Evolutionary conservation across 2,888 invertebrate species (phyloP), one percentile per base, ranked within the genome.

Genomic region (Volucella bombylans): DNA sequence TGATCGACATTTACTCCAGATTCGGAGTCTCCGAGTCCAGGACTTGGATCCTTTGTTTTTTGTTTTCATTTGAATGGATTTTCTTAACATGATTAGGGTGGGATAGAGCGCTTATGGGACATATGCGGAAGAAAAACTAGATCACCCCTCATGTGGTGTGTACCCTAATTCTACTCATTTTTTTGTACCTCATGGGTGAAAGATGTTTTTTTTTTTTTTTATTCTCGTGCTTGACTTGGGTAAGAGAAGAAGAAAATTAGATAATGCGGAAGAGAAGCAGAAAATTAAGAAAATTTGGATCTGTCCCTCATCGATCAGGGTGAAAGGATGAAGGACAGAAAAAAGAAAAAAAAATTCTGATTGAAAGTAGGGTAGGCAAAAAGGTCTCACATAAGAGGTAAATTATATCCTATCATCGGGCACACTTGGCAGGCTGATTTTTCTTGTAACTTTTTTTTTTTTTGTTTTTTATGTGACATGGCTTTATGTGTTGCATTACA

Each of bases 101-200:
- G 64, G 72, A 79, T 59, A 59, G 52, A 45, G 38, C 18, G 6
- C 55, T 45, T 67, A 41, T 41, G 23, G 55, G 78, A 64, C 69
- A 78, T 69, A 79, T 72, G 65, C 79, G 79, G 79, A 79, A 79
- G 79, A 79, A 72, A 72, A 79, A 72, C 79, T 79, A 65, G 79
- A 79, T 79, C 79, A 79, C 79, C 77, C 69, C 64, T 78, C 9
- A 59, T 67, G 54, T 61, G 14, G 55, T 49, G 69, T 78, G 77
- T 68, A 64, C 62, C 74, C 74, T 57, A 43, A 65, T 38, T 31
- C 4, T 23, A 43, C 68, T 61, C 57, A 67, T 59, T 59, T 59
- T 52, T 52, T 67, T 50, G 12, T 1, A 59, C 12, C 43, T 52
- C 45, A 39, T 47, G 47, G 54, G 47, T 18, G 64, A 78, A 43